Percentiles rank a stretch among this genome's conserved stretches.
Evolutionary conservation across 1,140 invertebrate species (phyloP).

Genomic region (Drosophila melanica): DNA sequence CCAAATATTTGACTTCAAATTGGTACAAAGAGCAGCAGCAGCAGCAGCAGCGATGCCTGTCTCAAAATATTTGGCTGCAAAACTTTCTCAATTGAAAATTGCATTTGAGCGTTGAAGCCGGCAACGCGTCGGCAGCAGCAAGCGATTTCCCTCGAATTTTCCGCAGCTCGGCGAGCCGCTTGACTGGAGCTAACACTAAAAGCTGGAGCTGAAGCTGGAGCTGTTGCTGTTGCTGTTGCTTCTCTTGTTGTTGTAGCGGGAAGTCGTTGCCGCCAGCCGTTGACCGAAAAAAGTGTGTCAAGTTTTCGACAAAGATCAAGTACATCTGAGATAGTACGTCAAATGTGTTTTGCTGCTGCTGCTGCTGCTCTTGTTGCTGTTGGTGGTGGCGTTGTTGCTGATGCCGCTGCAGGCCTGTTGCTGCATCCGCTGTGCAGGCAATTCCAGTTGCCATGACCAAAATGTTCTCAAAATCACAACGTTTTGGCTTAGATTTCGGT

Average conservation of each 20-base stretch:
- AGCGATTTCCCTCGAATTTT: constrained; percentile 62
- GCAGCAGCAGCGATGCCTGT: constrained; percentile 22
- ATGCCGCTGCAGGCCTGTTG: constrained; percentile 27
- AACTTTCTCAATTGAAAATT: constrained; percentile 79
- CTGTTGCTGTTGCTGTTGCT: constrained; percentile 11
- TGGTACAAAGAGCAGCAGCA: constrained; percentile 10
- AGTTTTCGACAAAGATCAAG: constrained; percentile 79
- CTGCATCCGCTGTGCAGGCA: constrained; percentile 58
- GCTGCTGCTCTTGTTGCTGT: constrained; percentile 9
- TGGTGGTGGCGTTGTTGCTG: constrained; percentile 12
- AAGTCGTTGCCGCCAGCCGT: constrained; percentile 60
- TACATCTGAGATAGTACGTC: constrained; percentile 72
- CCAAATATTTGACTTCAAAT: constrained; percentile 30
- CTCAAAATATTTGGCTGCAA: constrained; percentile 66
- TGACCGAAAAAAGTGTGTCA: constrained; percentile 78
- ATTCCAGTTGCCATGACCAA: constrained; percentile 74
- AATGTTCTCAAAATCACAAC: constrained; percentile 68
- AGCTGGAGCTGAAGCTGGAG: constrained; percentile 59
- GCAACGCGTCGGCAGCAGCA: too few species aligned
- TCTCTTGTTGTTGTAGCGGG: constrained; percentile 12
- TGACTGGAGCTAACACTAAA: constrained; percentile 49
- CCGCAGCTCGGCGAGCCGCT: constrained; percentile 42
- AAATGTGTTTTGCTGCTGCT: constrained; percentile 37
- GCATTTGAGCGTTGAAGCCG: constrained; percentile 49
- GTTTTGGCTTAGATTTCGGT: constrained; percentile 64